Evolutionary conservation across 2,113 vertebrate species (phyloP).

Genomic region (Anoura caudifer): DNA sequence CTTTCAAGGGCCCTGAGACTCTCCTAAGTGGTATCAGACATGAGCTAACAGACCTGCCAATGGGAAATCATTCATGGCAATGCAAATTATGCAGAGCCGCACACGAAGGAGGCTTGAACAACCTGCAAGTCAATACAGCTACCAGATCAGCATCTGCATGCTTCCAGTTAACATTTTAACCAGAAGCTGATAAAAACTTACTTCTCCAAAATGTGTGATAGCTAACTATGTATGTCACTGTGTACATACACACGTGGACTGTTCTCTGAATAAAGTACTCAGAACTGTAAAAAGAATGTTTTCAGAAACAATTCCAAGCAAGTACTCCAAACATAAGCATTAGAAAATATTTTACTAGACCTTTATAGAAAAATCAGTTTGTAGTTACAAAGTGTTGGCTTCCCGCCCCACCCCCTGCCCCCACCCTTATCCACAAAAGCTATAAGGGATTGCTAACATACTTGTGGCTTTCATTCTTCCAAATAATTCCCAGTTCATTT

Average conservation of each 20-base stretch:
- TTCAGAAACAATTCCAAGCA: not conserved
- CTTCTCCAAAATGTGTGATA: not conserved
- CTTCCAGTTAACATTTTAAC: not conserved
- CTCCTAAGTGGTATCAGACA: not conserved
- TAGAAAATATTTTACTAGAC: constrained; percentile 24
- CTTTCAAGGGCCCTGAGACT: not conserved
- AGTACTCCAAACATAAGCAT: not conserved
- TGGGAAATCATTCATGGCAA: not conserved
- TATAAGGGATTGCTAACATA: constrained; percentile 32
- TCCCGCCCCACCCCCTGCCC: no score
- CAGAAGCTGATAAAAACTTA: not conserved
- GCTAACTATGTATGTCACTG: not conserved
- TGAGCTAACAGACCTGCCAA: not conserved
- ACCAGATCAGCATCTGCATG: not conserved
- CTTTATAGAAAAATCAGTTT: constrained; percentile 28
- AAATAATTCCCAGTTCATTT: constrained; percentile 35
- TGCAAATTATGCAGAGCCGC: not conserved
- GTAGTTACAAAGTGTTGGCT: not conserved
- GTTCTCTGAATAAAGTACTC: not conserved
- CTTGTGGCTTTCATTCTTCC: constrained; percentile 56
- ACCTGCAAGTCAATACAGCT: not conserved
- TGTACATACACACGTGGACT: not conserved
- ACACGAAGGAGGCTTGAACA: accelerated
- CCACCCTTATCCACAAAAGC: not conserved
- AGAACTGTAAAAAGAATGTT: not conserved